Percentiles rank a stretch among this genome's conserved stretches.
Conservation (phyloP, 2,797 vertebrate species). For the Tarsius wallacei region DNA sequence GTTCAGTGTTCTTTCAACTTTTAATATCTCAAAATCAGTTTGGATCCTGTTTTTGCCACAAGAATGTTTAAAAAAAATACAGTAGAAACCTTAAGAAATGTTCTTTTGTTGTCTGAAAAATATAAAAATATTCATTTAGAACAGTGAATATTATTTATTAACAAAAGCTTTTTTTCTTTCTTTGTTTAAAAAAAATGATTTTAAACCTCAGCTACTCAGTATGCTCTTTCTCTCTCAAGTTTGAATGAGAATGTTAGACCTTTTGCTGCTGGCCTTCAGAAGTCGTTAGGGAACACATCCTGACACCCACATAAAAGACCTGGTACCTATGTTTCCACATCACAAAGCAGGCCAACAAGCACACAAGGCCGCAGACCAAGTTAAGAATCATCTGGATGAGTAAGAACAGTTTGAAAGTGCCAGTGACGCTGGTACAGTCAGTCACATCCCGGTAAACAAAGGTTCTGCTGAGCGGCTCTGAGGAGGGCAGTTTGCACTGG, state of each 20-base stretch:
- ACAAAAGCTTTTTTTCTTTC: constrained; percentile 21
- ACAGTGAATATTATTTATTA: not conserved
- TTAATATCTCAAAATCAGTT: constrained; percentile 55
- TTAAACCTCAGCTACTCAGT: not conserved
- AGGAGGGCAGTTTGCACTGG: constrained; percentile 92
- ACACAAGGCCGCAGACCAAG: constrained; percentile 93
- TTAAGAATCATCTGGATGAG: constrained; percentile 96
- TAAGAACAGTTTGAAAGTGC: constrained; percentile 93
- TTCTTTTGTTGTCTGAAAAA: constrained; percentile 67
- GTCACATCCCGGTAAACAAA: constrained; percentile 93
- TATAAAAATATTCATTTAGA: constrained; percentile 77
- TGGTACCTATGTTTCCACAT: constrained; percentile 99
- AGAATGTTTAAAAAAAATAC: constrained; percentile 64
- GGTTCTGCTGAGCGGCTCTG: constrained; percentile 94
- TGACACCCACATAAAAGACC: constrained; percentile 95
- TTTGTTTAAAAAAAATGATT: not conserved
- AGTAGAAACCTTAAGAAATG: constrained; percentile 61
- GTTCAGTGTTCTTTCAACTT: constrained; percentile 64
- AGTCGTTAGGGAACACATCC: constrained; percentile 86
- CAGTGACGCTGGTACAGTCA: constrained; percentile 93
- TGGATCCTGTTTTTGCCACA: constrained; percentile 48
- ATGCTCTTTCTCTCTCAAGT: not conserved
- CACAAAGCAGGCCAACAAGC: constrained; percentile 94
- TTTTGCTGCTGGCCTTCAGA: constrained; percentile 81
- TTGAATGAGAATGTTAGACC: constrained; percentile 78